Base-by-base conservation (phyloP, 2,888 invertebrate species). In the Dioctria rufipes region DNA sequence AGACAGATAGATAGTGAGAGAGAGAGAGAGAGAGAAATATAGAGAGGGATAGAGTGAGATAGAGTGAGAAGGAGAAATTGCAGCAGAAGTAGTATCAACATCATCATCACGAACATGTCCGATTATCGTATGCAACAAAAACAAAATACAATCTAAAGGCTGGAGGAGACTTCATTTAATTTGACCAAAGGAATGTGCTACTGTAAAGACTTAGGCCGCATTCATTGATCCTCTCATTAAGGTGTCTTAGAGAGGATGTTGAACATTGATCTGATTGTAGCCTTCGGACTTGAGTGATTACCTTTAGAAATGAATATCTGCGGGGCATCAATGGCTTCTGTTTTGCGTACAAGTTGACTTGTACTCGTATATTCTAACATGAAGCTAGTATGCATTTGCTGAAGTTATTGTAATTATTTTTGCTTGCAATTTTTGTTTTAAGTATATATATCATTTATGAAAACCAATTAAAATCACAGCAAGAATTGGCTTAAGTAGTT, bases 171-270 rank as follows among this genome's bases (percentile, higher is more conserved):
- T 60, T 25, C 43, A 25, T 61, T 75, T 75, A 75, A 75, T 75
- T 58, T 75, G 75, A 75, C 43, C 75, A 75, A 43, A 75, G 75
- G 75, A 75, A 75, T 75, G 49, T 75, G 75, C 75, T 75, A 75
- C 75, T 61, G 75, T 75, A 60, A 25, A 60, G 39, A 43, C 75
- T 11, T 13, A 13, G 75, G 9, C 9, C 60, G 39, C 61, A 61
- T n/a, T 39, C n/a, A 58, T 43, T 58, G 39, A 39, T 42, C 39
- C 75, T 25, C 25, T 60, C 43, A 75, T 60, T 75, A 75, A 75
- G 37, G 46, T 60, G 43, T 75, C 61, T 42, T 73, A 58, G 5
- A 8, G 75, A 75, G 75, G 75, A 75, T 75, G 61, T 43, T 43
- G 61, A 25, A 61, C 75, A 60, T 43, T 42, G 25, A 5, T 51